Conservation (phyloP, 2,113 vertebrate species). For the Lamprotornis superbus region DNA sequence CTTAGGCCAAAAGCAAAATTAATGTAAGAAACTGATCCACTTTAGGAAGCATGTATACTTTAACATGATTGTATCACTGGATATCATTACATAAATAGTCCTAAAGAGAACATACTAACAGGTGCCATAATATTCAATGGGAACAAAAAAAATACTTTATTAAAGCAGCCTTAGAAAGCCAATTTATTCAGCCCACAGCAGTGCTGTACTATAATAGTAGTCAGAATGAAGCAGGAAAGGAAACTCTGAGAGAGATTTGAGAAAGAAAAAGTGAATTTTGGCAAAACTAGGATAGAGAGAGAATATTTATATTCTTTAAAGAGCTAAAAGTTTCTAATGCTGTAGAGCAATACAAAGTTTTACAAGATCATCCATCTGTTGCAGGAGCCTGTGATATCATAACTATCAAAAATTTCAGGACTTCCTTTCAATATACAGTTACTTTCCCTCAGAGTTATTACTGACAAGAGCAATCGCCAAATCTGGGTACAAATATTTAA, state of each 20-base stretch:
- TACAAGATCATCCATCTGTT: background rate
- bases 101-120: background rate
- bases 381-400: background rate
- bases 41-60: background rate
- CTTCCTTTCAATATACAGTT: slow-evolving; percentile 9
- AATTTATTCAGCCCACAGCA: background rate
- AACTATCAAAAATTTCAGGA: slow-evolving; percentile 20
- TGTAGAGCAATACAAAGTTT: background rate
- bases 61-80: background rate
- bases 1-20: background rate
- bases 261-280: background rate
- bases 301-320: background rate
- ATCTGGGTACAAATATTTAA: slow-evolving; percentile 54
- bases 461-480: background rate
- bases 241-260: background rate
- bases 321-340: background rate
- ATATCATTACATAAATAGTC: background rate
- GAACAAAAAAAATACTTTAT: background rate
- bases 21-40: background rate
- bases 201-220: background rate
- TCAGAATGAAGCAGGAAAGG: background rate
- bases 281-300: background rate
- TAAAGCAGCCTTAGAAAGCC: background rate
- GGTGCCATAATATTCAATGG: background rate
- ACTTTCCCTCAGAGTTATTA: slow-evolving; percentile 44